Evolutionary conservation across 2,113 vertebrate genomes (phyloP).

Genomic region (Collichthys lucidus): DNA sequence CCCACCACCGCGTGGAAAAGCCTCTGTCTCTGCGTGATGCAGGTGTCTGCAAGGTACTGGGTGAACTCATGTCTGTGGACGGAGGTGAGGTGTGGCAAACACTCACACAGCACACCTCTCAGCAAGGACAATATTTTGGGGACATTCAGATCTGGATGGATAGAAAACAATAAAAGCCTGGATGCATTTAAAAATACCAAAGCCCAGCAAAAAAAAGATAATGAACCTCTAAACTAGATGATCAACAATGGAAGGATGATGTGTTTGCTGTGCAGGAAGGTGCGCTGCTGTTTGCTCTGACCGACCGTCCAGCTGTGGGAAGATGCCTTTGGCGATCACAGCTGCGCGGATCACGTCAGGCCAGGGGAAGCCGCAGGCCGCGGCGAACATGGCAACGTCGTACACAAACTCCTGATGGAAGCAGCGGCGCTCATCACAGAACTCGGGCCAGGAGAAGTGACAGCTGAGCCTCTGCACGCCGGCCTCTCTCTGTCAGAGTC

Average conservation of each 20-base stretch:
- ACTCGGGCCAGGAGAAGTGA: constrained; percentile 74
- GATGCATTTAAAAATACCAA: background rate
- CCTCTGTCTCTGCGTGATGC: constrained; percentile 39
- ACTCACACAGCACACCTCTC: constrained; percentile 39
- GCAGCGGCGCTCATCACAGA: constrained; percentile 43
- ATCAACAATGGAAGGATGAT: background rate
- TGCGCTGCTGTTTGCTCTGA: constrained; percentile 27
- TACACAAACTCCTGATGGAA: constrained; percentile 80
- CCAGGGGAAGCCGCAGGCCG: constrained; percentile 66
- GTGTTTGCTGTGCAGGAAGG: background rate
- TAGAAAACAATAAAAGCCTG: constrained; percentile 8
- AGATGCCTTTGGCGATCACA: constrained; percentile 62
- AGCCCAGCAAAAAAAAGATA: background rate
- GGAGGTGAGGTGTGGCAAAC: constrained; percentile 50
- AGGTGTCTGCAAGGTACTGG: constrained; percentile 59
- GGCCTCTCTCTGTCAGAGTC: constrained; percentile 63
- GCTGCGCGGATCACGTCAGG: constrained; percentile 61
- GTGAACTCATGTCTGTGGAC: constrained; percentile 54
- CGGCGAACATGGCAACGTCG: constrained; percentile 59
- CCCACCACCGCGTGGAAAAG: constrained; percentile 70
- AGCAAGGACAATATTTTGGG: constrained; percentile 42
- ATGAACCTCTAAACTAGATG: background rate
- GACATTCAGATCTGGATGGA: constrained; percentile 55
- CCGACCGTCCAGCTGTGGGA: constrained; percentile 75
- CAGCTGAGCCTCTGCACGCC: constrained; percentile 65